phyloP scores from a whole-genome alignment of 2,888 invertebrate genomes.

The Biston stratarius region DNA sequence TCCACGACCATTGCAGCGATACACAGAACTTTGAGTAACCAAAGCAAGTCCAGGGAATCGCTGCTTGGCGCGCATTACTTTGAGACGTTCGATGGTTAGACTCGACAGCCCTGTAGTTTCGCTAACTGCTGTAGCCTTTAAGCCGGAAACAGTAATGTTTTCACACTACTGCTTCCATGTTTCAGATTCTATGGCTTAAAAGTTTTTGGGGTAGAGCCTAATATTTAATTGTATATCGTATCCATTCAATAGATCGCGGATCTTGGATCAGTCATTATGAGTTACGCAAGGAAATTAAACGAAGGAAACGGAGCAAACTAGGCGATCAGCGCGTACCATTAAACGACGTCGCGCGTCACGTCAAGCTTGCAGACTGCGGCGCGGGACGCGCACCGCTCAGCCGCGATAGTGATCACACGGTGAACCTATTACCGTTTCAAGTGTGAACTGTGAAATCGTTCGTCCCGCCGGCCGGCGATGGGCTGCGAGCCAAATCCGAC shows the following conservation, averaged over 20 bases:
- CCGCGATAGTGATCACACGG: constrained; percentile 68
- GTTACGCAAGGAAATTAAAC: not conserved
- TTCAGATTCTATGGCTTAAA: too few relatives aligned
- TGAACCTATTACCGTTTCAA: constrained; percentile 66
- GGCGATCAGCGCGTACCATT: constrained; percentile 1
- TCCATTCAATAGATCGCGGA: not conserved
- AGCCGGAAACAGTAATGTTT: too few relatives aligned
- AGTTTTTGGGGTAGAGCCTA: not conserved
- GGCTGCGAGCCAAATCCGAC: constrained; percentile 50
- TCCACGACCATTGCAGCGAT: too few relatives aligned
- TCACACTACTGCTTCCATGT: too few relatives aligned
- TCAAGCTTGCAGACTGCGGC: constrained; percentile 42
- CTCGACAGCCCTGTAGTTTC: too few relatives aligned
- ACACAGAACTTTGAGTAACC: too few relatives aligned
- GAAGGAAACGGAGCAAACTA: not conserved
- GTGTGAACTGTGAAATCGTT: constrained; percentile 70
- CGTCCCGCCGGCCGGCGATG: constrained; percentile 38
- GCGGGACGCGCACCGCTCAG: constrained; percentile 54
- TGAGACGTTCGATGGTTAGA: too few relatives aligned
- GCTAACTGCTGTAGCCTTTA: too few relatives aligned
- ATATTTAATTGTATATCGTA: not conserved
- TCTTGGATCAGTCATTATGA: not conserved
- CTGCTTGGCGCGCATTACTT: too few relatives aligned
- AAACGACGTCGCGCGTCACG: constrained; percentile 28
- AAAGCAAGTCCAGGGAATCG: too few relatives aligned